A percentile compares a stretch with the other conserved stretches of the same genome.
Conservation (phyloP, 2,797 vertebrate species). For the Premnoplex brunnescens region DNA sequence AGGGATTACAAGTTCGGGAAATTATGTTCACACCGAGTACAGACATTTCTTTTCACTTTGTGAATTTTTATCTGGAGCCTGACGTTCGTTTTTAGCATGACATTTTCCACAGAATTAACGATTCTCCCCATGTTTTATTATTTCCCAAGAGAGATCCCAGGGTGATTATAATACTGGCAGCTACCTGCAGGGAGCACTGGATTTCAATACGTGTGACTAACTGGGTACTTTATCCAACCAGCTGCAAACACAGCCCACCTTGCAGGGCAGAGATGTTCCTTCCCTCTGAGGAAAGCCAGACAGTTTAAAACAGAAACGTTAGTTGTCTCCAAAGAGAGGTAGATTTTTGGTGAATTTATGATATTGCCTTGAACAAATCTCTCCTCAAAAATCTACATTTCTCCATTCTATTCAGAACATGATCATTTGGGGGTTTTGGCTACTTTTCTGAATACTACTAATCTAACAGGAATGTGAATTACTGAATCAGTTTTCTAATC, state of each 20-base stretch:
- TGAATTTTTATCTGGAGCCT: not conserved
- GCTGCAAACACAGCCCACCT: not conserved
- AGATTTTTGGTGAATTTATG: not conserved
- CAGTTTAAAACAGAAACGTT: not conserved
- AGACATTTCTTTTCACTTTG: not conserved
- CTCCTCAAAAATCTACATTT: not conserved
- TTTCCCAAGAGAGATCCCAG: not conserved
- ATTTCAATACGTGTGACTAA: not conserved
- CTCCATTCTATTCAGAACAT: not conserved
- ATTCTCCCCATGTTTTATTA: not conserved
- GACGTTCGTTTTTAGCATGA: not conserved
- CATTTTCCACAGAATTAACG: constrained; percentile 32
- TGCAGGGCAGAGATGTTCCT: not conserved
- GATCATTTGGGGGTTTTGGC: rapidly evolving
- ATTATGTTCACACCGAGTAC: not conserved
- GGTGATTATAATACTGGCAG: not conserved
- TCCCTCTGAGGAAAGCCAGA: not conserved
- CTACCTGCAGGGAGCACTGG: not conserved
- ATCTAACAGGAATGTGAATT: not conserved
- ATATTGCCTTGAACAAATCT: not conserved
- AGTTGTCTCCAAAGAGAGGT: not conserved
- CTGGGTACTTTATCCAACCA: not conserved
- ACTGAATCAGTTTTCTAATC: not conserved
- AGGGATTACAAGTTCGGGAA: not conserved
- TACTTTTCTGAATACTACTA: not conserved